These are phyloP conservation scores for Antennarius striatus DNA, from an alignment of 2,113 vertebrate species.

Conservation along the genomic window DNA sequence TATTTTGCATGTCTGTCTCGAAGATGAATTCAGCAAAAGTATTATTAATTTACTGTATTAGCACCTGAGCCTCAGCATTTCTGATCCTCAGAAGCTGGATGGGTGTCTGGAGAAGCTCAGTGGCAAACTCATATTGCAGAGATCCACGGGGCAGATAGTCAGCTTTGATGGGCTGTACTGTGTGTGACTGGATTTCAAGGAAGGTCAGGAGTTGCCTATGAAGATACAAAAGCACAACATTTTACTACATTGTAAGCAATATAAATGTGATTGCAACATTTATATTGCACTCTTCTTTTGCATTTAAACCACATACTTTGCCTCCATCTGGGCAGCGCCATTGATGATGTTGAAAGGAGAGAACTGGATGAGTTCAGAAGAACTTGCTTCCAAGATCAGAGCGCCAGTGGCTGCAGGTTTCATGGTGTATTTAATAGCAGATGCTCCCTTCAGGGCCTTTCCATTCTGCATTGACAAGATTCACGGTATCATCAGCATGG, in stretches of 20 bases:
- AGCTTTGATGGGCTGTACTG: slow-evolving; percentile 23
- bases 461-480: slow-evolving; percentile 68
- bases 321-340: slow-evolving; percentile 79
- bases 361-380: slow-evolving; percentile 79
- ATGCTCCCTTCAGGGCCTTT: slow-evolving; percentile 75
- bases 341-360: slow-evolving; percentile 79
- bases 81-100: slow-evolving; percentile 80
- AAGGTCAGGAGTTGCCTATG: slow-evolving; percentile 78
- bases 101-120: slow-evolving; percentile 76
- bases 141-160: slow-evolving; percentile 69
- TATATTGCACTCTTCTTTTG: not conserved
- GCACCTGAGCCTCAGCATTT: slow-evolving; percentile 75
- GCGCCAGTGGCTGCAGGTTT: slow-evolving; percentile 69
- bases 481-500: not conserved
- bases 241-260: not conserved
- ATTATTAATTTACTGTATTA: not conserved
- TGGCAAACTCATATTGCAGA: slow-evolving; percentile 77
- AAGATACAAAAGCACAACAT: slow-evolving; percentile 1
- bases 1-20: not conserved
- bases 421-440: slow-evolving; percentile 76
- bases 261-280: too few relatives aligned
- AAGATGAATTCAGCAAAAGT: not conserved
- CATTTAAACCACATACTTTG: slow-evolving; percentile 75
- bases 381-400: slow-evolving; percentile 76
- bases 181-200: slow-evolving; percentile 63